Base-by-base conservation (phyloP, 2,113 vertebrate genomes). In the Pollimyrus isidori region DNA sequence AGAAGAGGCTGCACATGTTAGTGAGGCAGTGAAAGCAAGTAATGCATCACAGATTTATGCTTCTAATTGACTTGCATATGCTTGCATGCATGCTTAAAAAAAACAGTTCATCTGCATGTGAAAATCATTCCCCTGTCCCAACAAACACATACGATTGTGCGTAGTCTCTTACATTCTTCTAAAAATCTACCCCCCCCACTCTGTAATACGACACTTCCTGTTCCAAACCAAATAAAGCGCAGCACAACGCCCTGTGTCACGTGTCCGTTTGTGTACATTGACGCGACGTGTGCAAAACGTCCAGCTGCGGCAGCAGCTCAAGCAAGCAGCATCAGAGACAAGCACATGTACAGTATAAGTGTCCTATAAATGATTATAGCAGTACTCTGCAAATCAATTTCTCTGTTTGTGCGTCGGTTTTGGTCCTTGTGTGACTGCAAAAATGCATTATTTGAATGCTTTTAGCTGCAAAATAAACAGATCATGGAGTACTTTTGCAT, bases 181-280 rank as follows among this genome's bases (percentile, higher is more conserved):
- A 35, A n/a, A 13, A 89, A 56, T 46, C 3, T 26, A 13, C 35
- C 30, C 35, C 19, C 35, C 35, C 19, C 39, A 83, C 4, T 56
- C 35, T 62, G 76, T 48, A 89, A 89, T 30, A 15, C 26, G 82
- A 89, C 84, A 86, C 82, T 86, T 89, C 88, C 88, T 46, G 56
- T 89, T 82, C 30, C 76, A 89, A 85, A 89, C 53, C 73, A 62
- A 86, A 89, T 85, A 62, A 85, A 58, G 56, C 58, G 15, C 11
- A 26, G 35, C 23, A 50, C 46, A 62, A 56, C 49, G 48, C 30
- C 80, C 58, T 4, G 53, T 42, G 53, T 42, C 53, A 62, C 26
- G 3, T 42, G 86, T 7, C 52, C 15, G 21, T 50, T 45, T 46
- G 48, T 86, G 45, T 76, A 86, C 84, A 30, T 26, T n/a, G 52